Evolutionary conservation across 2,888 invertebrate species (phyloP).

Genomic region (Hyles lineata): DNA sequence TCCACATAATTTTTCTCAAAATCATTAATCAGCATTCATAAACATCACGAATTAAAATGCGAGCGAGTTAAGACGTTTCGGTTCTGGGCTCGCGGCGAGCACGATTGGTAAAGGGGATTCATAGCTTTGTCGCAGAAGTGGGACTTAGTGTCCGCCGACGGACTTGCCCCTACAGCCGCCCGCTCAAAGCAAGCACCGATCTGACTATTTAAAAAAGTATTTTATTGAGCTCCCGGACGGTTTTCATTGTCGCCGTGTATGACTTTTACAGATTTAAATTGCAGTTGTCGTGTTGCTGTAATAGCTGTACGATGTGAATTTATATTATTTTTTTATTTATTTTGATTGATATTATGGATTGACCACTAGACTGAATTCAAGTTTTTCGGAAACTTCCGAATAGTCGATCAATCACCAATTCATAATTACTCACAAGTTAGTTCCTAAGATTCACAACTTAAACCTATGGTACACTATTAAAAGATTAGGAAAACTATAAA

Average conservation of each 20-base stretch:
- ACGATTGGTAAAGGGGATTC: constrained; percentile 62
- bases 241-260: background rate
- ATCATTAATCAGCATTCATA: constrained; percentile 14
- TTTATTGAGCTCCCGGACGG: background rate
- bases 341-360: background rate
- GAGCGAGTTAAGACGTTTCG: constrained; percentile 55
- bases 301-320: background rate
- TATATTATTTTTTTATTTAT: background rate
- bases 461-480: too few species aligned
- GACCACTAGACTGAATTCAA: background rate
- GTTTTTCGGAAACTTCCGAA: too few species aligned
- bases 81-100: constrained; percentile 50
- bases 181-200: constrained; percentile 50
- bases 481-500: too few species aligned
- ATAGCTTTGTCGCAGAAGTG: constrained; percentile 70
- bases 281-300: background rate
- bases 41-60: constrained; percentile 33
- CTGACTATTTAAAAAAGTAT: constrained; percentile 24
- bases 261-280: background rate
- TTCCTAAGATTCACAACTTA: too few species aligned
- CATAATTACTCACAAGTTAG: too few species aligned
- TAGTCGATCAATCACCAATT: too few species aligned
- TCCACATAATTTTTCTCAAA: background rate
- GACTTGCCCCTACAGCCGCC: constrained; percentile 49
- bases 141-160: constrained; percentile 64